These are phyloP conservation scores for Athene noctua DNA, from an alignment of 2,113 vertebrate species.

Conservation along the genomic window DNA sequence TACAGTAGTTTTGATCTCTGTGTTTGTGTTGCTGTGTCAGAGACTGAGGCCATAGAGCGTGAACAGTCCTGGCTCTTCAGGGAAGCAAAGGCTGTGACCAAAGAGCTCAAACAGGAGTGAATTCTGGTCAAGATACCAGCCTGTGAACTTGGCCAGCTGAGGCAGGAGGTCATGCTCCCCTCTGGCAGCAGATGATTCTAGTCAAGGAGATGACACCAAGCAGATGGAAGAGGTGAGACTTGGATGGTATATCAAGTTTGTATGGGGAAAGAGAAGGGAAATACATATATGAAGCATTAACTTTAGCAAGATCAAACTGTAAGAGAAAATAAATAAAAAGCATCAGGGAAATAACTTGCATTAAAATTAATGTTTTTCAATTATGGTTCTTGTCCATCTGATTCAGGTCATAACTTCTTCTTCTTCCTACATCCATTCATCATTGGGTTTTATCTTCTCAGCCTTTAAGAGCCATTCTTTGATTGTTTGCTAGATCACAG, in stretches of 20 bases:
- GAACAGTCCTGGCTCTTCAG: not conserved
- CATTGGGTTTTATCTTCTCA: not conserved
- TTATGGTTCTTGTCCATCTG: not conserved
- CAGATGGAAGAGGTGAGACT: not conserved
- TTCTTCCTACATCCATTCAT: not conserved
- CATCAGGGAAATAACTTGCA: not conserved
- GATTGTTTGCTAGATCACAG: not conserved
- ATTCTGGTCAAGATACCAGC: not conserved
- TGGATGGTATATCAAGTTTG: not conserved
- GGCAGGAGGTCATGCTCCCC: not conserved
- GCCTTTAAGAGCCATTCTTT: not conserved
- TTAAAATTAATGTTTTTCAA: not conserved
- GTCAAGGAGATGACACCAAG: not conserved
- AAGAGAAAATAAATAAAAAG: not conserved
- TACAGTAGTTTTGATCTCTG: not conserved
- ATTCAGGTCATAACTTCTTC: not conserved
- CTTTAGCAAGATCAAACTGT: not conserved
- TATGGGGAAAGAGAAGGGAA: not conserved
- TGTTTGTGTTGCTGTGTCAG: not conserved
- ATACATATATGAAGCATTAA: not conserved
- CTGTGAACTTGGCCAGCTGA: not conserved
- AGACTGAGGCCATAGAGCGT: accelerated
- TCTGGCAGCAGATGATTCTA: not conserved
- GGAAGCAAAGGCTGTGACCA: not conserved
- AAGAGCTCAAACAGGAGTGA: not conserved